Conservation (phyloP, 2,113 vertebrate genomes). For the Crotophaga sulcirostris region DNA sequence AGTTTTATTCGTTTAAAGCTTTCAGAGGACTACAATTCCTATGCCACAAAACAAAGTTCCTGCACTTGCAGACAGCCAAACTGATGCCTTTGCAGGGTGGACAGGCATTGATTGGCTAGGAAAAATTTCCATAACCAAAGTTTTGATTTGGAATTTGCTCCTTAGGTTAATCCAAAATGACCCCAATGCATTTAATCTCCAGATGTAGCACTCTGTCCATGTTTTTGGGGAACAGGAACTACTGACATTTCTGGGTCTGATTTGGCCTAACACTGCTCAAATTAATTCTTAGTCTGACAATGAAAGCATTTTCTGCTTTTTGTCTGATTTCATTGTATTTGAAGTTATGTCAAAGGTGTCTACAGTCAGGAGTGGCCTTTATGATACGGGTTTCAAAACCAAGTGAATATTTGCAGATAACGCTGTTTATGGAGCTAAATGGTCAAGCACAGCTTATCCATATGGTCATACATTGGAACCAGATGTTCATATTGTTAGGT, state of each 20-base stretch:
- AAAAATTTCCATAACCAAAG: neutral
- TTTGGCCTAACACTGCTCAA: neutral
- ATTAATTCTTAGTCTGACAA: neutral
- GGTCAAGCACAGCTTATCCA: neutral
- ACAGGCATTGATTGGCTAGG: neutral
- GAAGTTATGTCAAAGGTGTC: neutral
- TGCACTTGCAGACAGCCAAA: neutral
- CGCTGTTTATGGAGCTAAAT: neutral
- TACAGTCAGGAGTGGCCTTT: neutral
- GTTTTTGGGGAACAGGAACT: neutral
- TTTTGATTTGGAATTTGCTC: neutral
- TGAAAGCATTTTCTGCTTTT: neutral
- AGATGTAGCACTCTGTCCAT: neutral
- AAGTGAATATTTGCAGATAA: neutral
- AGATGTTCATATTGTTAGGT: neutral
- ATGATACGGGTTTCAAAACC: neutral
- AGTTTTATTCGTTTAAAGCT: neutral
- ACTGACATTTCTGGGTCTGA: neutral
- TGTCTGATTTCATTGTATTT: neutral
- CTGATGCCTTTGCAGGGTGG: neutral
- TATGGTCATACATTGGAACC: neutral
- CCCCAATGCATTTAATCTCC: neutral
- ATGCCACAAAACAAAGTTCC: neutral
- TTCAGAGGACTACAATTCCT: neutral
- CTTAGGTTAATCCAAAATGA: neutral